Evolutionary conservation across 2,113 vertebrate genomes (phyloP).

Genomic region (Crotophaga sulcirostris): DNA sequence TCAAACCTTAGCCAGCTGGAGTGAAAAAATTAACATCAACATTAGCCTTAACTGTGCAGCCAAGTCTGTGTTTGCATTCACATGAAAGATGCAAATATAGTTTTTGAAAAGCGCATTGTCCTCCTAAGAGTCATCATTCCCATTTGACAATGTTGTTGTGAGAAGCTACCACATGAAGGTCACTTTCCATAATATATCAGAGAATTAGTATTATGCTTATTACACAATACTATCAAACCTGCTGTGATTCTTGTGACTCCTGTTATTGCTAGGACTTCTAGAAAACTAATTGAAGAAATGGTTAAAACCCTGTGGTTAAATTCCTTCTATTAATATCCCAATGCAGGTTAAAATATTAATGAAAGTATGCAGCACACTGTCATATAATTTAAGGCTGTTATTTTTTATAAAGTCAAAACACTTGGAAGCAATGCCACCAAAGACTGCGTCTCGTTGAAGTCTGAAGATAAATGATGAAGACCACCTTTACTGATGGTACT

Average conservation of each 20-base stretch:
- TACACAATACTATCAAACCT: neutral
- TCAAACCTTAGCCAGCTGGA: neutral
- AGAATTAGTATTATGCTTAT: neutral
- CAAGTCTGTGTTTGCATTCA: neutral
- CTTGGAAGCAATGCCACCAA: neutral
- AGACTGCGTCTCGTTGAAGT: neutral
- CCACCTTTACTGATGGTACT: neutral
- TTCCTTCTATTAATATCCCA: neutral
- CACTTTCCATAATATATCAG: neutral
- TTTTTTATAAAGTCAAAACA: neutral
- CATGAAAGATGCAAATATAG: neutral
- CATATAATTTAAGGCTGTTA: neutral
- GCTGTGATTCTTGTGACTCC: neutral
- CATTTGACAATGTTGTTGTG: neutral
- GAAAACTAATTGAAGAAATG: neutral
- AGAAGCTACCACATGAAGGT: neutral
- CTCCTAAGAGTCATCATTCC: neutral
- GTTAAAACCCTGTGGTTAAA: neutral
- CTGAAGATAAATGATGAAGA: neutral
- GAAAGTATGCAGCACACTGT: neutral
- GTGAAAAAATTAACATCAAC: neutral
- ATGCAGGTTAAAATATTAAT: neutral
- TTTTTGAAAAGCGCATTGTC: neutral
- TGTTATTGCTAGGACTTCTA: neutral
- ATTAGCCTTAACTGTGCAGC: fast-evolving